Base-by-base conservation (phyloP, 2,113 vertebrate genomes). In the Gambusia affinis region DNA sequence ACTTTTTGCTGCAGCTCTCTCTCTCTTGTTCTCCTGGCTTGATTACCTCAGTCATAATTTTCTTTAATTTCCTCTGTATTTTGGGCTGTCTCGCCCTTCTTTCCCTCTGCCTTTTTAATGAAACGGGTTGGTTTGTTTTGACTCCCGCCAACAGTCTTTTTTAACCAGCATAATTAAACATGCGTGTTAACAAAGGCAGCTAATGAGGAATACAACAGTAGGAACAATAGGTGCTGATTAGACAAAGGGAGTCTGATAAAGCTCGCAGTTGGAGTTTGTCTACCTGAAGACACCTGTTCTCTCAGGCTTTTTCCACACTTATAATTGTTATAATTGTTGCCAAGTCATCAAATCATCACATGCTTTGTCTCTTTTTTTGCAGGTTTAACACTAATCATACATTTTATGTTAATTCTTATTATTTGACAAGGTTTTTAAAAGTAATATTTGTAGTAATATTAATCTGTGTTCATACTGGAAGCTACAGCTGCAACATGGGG, bases 81-180 rank as follows among this genome's bases (percentile, higher is more conserved):
- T 29, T 37, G 31, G 54, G 33, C 33, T 62, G 39, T 33, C 71
- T 64, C 30, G 31, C 28, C 42, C 33, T n/a, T 64, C 69, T 60
- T 35, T 63, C 51, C 63, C 67, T 67, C 68, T 66, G 42, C 60
- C 60, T 75, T 66, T 75, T 85, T 76, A 85, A 87, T 67, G 77
- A 73, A 81, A 87, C 1, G 68, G 63, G 76, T 47, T 72, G 79
- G 67, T 96, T 94, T 95, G 96, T 96, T 95, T 96, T 95, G 93
- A 94, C 95, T 94, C 92, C 94, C 88, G 95, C 95, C 95, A 94
- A 95, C 94, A 92, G 94, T 91, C 95, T 95, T 92, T 95, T 92
- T 85, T 95, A 96, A 97, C 95, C 94, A 94, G 94, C 94, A 93
- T 97, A 97, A 97, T 97, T 98, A 97, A 97, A 91, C 94, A 93